Conservation (phyloP, 2,113 vertebrate species). For the Heloderma charlesbogerti region DNA sequence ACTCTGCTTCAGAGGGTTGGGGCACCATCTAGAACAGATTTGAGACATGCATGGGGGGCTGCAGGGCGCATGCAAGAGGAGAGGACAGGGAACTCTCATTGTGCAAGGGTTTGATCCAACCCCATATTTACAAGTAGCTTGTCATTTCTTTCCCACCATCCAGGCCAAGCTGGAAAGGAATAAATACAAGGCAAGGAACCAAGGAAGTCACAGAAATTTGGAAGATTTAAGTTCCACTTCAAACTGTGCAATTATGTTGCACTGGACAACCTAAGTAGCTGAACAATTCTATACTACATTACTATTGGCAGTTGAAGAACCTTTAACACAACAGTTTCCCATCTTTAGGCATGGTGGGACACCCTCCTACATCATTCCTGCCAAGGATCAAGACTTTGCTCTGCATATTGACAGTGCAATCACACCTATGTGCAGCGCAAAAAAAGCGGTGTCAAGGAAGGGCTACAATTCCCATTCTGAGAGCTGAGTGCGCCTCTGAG, state of each 20-base stretch:
- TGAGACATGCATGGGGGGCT: no score
- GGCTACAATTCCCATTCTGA: not conserved
- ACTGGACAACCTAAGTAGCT: not conserved
- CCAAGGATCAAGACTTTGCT: not conserved
- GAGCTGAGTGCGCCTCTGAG: not conserved
- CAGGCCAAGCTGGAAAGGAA: not conserved
- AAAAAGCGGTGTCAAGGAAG: not conserved
- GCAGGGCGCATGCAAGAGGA: no score
- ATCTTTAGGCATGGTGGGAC: not conserved
- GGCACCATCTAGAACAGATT: no score
- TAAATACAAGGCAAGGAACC: not conserved
- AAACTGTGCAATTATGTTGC: not conserved
- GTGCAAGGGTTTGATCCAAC: no score
- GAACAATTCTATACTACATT: no score
- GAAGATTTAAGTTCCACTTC: not conserved
- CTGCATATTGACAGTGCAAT: not conserved
- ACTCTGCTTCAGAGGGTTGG: no score
- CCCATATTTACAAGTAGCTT: not conserved
- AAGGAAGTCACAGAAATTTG: not conserved
- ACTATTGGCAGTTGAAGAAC: not conserved
- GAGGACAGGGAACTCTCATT: no score
- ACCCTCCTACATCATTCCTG: not conserved
- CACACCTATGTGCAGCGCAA: not conserved
- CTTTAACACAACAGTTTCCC: not conserved
- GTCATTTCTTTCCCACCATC: not conserved